phyloP scores from a whole-genome alignment of 2,113 vertebrate species.

The Trematomus loennbergii region DNA sequence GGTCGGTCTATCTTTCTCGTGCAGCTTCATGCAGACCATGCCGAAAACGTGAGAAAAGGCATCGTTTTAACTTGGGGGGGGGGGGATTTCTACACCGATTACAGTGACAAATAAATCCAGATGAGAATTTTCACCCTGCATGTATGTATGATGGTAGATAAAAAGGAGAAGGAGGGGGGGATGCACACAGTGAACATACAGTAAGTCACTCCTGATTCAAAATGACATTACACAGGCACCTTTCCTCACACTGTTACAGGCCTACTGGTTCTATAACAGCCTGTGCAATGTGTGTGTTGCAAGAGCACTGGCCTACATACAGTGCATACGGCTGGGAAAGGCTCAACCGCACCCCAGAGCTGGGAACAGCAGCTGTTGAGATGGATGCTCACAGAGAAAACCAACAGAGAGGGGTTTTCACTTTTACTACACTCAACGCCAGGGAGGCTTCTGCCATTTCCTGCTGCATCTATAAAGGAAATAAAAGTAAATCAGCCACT shows the following conservation, averaged over 20 bases:
- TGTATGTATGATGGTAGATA: conserved; percentile 23
- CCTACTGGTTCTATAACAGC: conserved; percentile 71
- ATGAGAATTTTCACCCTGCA: conserved; percentile 35
- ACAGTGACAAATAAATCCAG: conserved; percentile 61
- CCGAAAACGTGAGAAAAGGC: conserved; percentile 34
- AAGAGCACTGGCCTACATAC: conserved; percentile 78
- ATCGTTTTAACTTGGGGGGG: conserved; percentile 28
- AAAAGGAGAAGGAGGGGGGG: conserved; percentile 16
- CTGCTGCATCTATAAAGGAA: conserved; percentile 41
- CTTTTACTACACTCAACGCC: conserved; percentile 60
- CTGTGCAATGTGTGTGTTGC: conserved; percentile 67
- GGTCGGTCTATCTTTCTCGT: conserved; percentile 57
- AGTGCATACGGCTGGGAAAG: conserved; percentile 63
- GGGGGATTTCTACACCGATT: conserved; percentile 18
- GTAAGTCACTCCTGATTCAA: conserved; percentile 48
- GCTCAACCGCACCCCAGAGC: conserved; percentile 80
- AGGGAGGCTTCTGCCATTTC: conserved; percentile 32
- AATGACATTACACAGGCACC: conserved; percentile 67
- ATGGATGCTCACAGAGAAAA: conserved; percentile 76
- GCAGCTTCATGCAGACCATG: conserved; percentile 37
- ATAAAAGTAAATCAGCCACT: conserved; percentile 25
- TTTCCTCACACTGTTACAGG: conserved; percentile 46
- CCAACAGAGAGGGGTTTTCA: conserved; percentile 67
- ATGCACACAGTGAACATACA: conserved; percentile 27
- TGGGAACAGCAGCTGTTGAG: conserved; percentile 78